Percentiles rank a stretch among this genome's conserved stretches.
Conservation (phyloP, 2,797 vertebrate genomes). For the Anabacerthia variegaticeps region DNA sequence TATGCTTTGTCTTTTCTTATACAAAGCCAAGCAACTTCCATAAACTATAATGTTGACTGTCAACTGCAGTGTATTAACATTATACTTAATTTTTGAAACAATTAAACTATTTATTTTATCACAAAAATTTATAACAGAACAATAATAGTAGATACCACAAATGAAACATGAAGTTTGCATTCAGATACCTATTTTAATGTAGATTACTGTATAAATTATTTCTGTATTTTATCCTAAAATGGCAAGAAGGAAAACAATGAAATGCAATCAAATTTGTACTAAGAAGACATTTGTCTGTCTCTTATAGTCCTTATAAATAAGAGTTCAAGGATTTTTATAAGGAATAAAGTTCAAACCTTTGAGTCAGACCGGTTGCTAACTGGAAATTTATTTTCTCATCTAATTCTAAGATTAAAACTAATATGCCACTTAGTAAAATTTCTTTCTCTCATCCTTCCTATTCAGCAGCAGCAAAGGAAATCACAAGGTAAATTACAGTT, state of each 20-base stretch:
- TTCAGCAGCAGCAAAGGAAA: neutral
- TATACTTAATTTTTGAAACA: neutral
- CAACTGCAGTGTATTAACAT: neutral
- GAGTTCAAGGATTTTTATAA: neutral
- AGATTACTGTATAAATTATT: neutral
- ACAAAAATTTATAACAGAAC: neutral
- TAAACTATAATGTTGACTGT: neutral
- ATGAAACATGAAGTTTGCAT: neutral
- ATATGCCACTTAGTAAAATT: neutral
- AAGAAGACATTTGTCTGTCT: neutral
- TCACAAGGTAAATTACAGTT: neutral
- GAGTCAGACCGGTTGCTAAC: neutral
- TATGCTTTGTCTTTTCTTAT: neutral
- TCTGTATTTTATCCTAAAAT: neutral
- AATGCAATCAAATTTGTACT: neutral
- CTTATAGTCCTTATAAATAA: neutral
- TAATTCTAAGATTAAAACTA: neutral
- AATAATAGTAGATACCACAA: neutral
- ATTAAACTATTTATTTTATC: neutral
- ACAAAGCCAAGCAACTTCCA: neutral
- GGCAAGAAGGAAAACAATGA: neutral
- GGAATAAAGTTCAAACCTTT: neutral
- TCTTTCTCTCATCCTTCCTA: neutral
- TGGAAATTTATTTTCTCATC: neutral
- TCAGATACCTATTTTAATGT: neutral